Percentiles rank a stretch among this genome's conserved stretches.
phyloP scores from a whole-genome alignment of 2,797 vertebrate species.

The Enteromius mattozi region DNA sequence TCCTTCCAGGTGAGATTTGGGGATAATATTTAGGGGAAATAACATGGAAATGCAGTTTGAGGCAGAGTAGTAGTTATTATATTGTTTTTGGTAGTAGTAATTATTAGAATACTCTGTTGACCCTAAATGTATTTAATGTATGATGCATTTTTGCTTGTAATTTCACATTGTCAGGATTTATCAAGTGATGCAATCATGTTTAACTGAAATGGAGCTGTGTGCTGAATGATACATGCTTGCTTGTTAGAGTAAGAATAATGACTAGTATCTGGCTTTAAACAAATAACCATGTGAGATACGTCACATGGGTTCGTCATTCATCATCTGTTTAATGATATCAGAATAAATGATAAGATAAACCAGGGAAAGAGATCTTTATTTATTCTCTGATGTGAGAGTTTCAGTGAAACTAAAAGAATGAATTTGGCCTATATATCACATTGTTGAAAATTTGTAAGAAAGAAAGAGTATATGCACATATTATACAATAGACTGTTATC shows the following conservation, averaged over 20 bases:
- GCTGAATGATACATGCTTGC: background rate
- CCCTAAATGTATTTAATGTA: background rate
- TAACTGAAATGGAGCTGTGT: background rate
- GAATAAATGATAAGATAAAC: background rate
- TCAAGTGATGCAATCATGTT: background rate
- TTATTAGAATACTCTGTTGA: background rate
- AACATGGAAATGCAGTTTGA: background rate
- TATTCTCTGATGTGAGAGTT: background rate
- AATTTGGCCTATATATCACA: background rate
- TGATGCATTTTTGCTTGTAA: background rate
- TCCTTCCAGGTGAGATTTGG: slow-evolving; percentile 77
- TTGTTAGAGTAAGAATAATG: background rate
- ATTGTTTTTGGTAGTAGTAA: background rate
- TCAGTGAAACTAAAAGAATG: background rate
- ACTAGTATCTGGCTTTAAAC: slow-evolving; percentile 1
- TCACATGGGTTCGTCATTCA: slow-evolving; percentile 23
- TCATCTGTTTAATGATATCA: slow-evolving; percentile 12
- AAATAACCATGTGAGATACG: background rate
- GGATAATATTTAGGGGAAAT: background rate
- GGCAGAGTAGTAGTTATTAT: too few relatives aligned
- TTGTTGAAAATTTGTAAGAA: background rate
- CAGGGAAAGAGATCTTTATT: background rate
- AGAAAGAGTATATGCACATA: background rate
- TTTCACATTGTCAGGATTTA: background rate
- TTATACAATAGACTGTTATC: background rate